Conservation (phyloP, 1,140 invertebrate species). For the Drosophila pseudoobscura region DNA sequence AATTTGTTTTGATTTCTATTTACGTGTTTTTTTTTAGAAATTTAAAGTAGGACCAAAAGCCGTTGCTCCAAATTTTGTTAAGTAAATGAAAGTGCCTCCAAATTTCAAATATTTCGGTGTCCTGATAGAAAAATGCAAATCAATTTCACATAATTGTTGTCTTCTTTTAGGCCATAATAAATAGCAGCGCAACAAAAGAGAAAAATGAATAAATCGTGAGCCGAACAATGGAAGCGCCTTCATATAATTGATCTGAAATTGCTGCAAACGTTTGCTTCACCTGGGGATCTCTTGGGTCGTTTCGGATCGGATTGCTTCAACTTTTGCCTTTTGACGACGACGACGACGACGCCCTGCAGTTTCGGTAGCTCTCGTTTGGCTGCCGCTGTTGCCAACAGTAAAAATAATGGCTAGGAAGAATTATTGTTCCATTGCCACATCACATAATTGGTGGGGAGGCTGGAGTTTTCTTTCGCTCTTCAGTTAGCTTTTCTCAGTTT, state of each 20-base stretch:
- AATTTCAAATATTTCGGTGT: too few relatives aligned
- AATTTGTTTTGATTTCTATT: not conserved
- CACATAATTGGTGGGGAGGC: constrained; percentile 53
- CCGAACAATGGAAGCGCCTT: constrained; percentile 53
- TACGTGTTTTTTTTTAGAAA: constrained; percentile 5
- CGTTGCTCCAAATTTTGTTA: constrained; percentile 20
- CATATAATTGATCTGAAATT: constrained; percentile 72
- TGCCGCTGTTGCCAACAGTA: not conserved
- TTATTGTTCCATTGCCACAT: constrained; percentile 63
- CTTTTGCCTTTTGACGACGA: constrained; percentile 56
- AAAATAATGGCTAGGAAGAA: constrained; percentile 58
- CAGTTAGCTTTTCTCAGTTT: constrained; percentile 34
- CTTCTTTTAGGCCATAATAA: constrained; percentile 21
- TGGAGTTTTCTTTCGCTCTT: too few relatives aligned
- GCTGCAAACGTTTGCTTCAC: constrained; percentile 46
- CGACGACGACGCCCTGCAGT: constrained; percentile 51
- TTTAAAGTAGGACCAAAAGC: constrained; percentile 11
- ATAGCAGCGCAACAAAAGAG: constrained; percentile 3
- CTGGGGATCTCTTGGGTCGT: constrained; percentile 30
- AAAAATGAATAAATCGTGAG: constrained; percentile 66
- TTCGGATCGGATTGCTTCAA: constrained; percentile 55
- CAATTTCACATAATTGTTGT: too few relatives aligned
- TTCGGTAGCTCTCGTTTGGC: constrained; percentile 30
- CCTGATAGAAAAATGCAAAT: too few relatives aligned
- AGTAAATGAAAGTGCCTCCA: constrained; percentile 2